Conservation (phyloP, 1,140 invertebrate species). For the Anthonomus grandis region DNA sequence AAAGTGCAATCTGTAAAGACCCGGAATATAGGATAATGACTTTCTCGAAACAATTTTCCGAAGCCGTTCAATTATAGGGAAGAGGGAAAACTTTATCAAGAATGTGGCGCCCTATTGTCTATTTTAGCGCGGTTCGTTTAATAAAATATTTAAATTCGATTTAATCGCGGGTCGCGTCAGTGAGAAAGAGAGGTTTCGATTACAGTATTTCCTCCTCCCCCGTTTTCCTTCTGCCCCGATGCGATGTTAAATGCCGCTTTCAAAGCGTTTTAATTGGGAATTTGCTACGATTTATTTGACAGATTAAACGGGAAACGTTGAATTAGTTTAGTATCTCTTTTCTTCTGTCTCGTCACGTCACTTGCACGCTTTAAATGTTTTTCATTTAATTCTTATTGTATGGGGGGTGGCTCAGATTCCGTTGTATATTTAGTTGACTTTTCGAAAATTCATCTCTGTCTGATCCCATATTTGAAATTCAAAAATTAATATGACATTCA, state of each 20-base stretch:
- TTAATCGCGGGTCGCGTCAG: slow-evolving; percentile 2
- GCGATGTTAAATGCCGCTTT: background rate
- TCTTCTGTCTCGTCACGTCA: too few relatives aligned
- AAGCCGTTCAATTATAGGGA: slow-evolving; percentile 25
- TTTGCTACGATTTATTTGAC: too few relatives aligned
- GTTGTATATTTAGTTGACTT: too few relatives aligned
- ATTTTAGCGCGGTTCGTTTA: slow-evolving; percentile 22
- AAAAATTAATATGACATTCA: too few relatives aligned
- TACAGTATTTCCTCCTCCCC: background rate
- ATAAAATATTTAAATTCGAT: slow-evolving; percentile 27
- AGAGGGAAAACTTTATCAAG: slow-evolving; percentile 30
- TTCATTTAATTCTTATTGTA: too few relatives aligned
- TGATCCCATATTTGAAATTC: too few relatives aligned
- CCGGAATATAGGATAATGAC: slow-evolving; percentile 28
- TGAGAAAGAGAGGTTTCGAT: background rate
- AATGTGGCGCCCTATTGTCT: slow-evolving; percentile 30
- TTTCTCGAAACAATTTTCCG: slow-evolving; percentile 30
- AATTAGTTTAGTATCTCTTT: too few relatives aligned
- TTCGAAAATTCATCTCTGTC: too few relatives aligned
- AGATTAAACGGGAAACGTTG: too few relatives aligned
- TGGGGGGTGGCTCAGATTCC: too few relatives aligned
- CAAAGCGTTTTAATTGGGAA: too few relatives aligned
- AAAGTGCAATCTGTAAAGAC: slow-evolving; percentile 28
- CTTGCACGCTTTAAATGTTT: too few relatives aligned
- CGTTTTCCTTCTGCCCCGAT: background rate